A percentile compares a stretch with the other conserved stretches of the same genome.
phyloP scores from a whole-genome alignment of 2,888 invertebrate genomes.

The Tryphoninae sp. region DNA sequence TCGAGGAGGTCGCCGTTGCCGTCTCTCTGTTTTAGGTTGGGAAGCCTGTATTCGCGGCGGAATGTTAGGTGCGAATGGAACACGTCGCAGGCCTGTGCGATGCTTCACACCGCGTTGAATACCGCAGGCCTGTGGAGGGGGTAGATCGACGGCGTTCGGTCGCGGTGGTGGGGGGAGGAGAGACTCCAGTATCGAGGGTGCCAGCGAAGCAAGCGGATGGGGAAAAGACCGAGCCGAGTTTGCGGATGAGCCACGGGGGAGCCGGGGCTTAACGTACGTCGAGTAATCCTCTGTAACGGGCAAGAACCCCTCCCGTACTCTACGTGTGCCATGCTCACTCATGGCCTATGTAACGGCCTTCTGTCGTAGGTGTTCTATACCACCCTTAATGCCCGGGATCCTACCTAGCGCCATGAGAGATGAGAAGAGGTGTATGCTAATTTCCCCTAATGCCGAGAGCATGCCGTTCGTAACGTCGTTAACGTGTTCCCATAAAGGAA shows the following conservation, averaged over 20 bases:
- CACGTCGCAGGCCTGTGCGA: neutral
- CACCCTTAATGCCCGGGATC: constrained; percentile 20
- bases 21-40: neutral
- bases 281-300: constrained; percentile 68
- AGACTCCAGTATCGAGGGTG: constrained; percentile 9
- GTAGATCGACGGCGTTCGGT: constrained; percentile 20
- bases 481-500: constrained; percentile 36
- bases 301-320: constrained; percentile 38
- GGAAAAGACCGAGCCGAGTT: constrained; percentile 49
- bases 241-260: constrained; percentile 60
- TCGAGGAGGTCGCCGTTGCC: constrained; percentile 34
- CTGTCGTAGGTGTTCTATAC: constrained; percentile 29
- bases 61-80: constrained; percentile 5
- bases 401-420: constrained; percentile 45
- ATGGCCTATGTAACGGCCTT: constrained; percentile 38
- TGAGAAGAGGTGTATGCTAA: constrained; percentile 66
- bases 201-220: constrained; percentile 42
- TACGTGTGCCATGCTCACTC: constrained; percentile 40
- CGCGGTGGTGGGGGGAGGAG: constrained; percentile 33
- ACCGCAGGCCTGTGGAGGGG: constrained; percentile 18
- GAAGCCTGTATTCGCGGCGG: neutral
- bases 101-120: neutral
- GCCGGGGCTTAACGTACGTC: constrained; percentile 62
- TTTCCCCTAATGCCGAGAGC: constrained; percentile 65
- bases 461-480: constrained; percentile 67